Base-by-base conservation (phyloP, 37 sponge, comb jelly and placozoan species). In the Petrosia ficiformis region DNA sequence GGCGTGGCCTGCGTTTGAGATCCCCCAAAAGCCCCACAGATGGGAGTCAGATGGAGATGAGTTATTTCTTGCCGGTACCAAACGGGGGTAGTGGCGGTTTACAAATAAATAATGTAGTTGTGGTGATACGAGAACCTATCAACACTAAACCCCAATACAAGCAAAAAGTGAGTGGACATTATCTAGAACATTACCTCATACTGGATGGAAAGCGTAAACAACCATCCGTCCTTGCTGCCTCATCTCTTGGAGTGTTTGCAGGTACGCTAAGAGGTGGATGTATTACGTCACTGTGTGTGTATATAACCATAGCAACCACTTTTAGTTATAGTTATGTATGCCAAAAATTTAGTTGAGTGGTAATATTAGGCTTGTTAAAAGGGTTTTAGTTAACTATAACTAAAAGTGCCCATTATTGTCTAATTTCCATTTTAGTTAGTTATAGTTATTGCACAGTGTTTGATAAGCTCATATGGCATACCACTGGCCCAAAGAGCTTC, bases 211-310 rank as follows among this genome's bases (percentile, higher is more conserved):
- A n/a, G n/a, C 22, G 25, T 21, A 8, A 33, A 19, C 36, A 35
- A 26, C 31, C 42, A 4, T 31, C 56, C 6, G 39, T 40, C 29
- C 67, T 77, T 2, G 67, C 79, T 26, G 70, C 34, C 3, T 57
- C 44, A 2, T 76, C 83, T 19, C 76, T 83, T 19, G 63, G 68
- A 1, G 34, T 75, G 32, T 83, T 83, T 70, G n/a, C 76, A 70
- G 70, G 83, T 83, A 28, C 35, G 44, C 33, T 30, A 30, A 1
- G 4, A 64, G n/a, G 30, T 5, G 4, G 39, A 6, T 40, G 26
- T 70, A 70, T 70, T n/a, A n/a, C n/a, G n/a, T n/a, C n/a, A n/a
- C n/a, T n/a, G n/a, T n/a, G n/a, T n/a, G n/a, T n/a, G n/a, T n/a
- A n/a, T n/a, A n/a, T n/a, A n/a, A n/a, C n/a, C n/a, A n/a, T n/a